phyloP scores from a whole-genome alignment of 1,140 invertebrate genomes.

The Potamilus streckersoni region DNA sequence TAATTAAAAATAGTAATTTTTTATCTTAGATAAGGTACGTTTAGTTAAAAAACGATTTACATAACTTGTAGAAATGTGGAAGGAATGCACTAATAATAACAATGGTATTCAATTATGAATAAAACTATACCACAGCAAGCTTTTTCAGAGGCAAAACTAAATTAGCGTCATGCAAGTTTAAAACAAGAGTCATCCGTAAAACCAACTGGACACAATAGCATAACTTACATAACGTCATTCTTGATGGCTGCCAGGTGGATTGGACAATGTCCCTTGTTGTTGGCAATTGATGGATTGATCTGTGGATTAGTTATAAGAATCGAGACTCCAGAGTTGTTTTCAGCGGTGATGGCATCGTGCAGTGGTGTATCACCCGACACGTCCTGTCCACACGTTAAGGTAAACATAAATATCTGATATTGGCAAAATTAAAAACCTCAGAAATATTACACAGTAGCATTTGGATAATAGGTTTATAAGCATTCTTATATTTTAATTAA shows the following conservation, averaged over 20 bases:
- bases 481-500: background rate
- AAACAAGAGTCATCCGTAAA: too few relatives aligned
- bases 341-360: slow-evolving; percentile 47
- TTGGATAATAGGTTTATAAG: background rate
- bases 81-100: too few relatives aligned
- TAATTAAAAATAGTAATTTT: too few relatives aligned
- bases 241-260: slow-evolving; percentile 45
- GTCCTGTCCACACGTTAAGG: slow-evolving; percentile 33
- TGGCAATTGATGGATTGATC: slow-evolving; percentile 34
- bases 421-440: background rate
- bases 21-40: too few relatives aligned
- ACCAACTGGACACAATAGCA: too few relatives aligned
- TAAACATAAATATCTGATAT: background rate
- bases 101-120: too few relatives aligned
- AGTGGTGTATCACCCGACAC: slow-evolving; percentile 49
- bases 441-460: background rate
- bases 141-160: too few relatives aligned
- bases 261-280: slow-evolving; percentile 42
- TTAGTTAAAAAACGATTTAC: too few relatives aligned
- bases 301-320: slow-evolving; percentile 32
- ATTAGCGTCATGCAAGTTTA: too few relatives aligned
- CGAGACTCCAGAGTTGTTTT: slow-evolving; percentile 28
- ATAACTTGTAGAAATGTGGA: too few relatives aligned
- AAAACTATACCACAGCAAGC: too few relatives aligned
- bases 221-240: slow-evolving; percentile 41